Conservation (phyloP, 92 coral and sea anemone species). For the Porites lobata region DNA sequence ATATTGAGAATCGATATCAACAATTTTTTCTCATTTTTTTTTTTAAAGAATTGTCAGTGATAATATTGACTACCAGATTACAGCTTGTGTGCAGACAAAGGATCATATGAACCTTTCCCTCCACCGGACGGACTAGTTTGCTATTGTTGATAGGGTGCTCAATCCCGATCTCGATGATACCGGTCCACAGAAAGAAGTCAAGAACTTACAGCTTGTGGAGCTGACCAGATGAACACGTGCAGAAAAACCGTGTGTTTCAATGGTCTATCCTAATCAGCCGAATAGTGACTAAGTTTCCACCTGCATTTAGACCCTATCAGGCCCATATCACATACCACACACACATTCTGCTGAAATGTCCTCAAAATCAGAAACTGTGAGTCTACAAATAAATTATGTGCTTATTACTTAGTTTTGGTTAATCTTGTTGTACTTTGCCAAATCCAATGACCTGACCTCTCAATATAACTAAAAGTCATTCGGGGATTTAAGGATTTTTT, state of each 20-base stretch:
- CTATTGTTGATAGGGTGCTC: slow-evolving; percentile 14
- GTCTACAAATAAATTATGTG: background rate
- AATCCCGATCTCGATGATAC: slow-evolving; percentile 46
- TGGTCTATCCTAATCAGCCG: slow-evolving; percentile 71
- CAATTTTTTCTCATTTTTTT: no score
- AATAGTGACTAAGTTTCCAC: slow-evolving; percentile 32
- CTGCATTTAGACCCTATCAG: slow-evolving; percentile 20
- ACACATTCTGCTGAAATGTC: slow-evolving; percentile 20
- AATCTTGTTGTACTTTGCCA: background rate
- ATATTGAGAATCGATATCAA: no score
- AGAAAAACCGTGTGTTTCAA: slow-evolving; percentile 34
- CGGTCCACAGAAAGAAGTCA: slow-evolving; percentile 12
- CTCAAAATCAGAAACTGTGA: background rate
- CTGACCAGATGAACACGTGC: slow-evolving; percentile 52
- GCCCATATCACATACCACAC: slow-evolving; percentile 61
- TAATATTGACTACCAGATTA: slow-evolving; percentile 53
- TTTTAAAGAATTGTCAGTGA: slow-evolving; percentile 40
- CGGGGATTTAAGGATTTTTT: background rate
- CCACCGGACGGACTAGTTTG: slow-evolving; percentile 64
- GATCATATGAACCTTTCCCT: slow-evolving; percentile 40
- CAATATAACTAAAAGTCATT: no score
- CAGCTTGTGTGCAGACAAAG: slow-evolving; percentile 52
- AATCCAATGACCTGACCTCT: background rate
- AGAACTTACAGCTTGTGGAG: slow-evolving; percentile 51
- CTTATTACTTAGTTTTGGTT: background rate